phyloP scores from a whole-genome alignment of 2,113 vertebrate genomes.

The Bos javanicus region DNA sequence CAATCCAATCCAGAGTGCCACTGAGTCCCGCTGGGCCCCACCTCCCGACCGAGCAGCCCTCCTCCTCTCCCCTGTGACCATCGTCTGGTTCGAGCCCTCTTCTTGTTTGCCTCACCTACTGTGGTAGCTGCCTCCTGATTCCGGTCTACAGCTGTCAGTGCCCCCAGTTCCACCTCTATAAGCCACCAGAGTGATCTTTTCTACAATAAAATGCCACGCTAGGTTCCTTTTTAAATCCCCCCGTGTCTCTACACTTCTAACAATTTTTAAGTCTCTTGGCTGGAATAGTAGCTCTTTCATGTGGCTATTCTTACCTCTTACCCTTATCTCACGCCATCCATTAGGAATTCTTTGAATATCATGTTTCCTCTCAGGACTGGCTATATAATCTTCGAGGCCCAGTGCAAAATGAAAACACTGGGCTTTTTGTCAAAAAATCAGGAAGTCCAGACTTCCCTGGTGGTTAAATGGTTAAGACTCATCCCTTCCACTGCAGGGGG shows the following conservation, averaged over 20 bases:
- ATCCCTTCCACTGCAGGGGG: neutral
- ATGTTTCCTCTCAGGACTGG: neutral
- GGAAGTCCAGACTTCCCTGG: neutral
- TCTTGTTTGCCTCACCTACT: neutral
- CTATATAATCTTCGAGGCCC: neutral
- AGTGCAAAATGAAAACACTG: neutral
- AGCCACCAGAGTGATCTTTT: neutral
- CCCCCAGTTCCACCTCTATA: neutral
- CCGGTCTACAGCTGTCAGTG: neutral
- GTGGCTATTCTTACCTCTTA: neutral
- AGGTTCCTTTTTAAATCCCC: neutral
- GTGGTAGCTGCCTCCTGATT: neutral
- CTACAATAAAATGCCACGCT: neutral
- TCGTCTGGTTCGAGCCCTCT: neutral
- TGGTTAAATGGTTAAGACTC: neutral
- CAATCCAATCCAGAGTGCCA: neutral
- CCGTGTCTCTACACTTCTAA: neutral
- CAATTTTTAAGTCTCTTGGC: neutral
- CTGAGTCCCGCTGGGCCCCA: neutral
- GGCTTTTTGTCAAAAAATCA: neutral
- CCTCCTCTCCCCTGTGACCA: neutral
- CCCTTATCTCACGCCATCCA: neutral
- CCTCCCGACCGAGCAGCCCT: neutral
- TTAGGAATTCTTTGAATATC: neutral
- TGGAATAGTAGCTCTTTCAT: neutral